These are phyloP conservation scores for Cacatua alba DNA, from an alignment of 2,113 vertebrate species.

Conservation along the genomic window DNA sequence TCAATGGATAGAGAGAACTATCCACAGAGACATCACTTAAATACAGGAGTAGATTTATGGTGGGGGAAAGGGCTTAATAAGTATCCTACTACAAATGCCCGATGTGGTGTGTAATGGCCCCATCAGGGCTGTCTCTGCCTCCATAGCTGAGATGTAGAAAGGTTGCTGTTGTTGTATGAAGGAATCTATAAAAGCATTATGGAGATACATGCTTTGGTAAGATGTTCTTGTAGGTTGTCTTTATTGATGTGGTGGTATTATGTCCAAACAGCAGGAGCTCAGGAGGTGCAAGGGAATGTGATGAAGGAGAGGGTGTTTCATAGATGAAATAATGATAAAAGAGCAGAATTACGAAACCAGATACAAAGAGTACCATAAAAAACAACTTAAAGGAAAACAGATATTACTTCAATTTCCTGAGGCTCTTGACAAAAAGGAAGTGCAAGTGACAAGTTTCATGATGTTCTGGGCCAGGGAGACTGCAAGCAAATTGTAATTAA, in stretches of 20 bases:
- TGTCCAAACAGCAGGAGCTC: neutral
- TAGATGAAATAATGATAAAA: neutral
- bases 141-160: neutral
- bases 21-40: neutral
- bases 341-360: neutral
- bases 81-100: neutral
- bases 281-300: neutral
- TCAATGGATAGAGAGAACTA: neutral
- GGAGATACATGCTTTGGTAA: neutral
- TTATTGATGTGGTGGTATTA: neutral
- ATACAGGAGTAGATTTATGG: neutral
- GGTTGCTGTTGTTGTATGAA: neutral
- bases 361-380: neutral
- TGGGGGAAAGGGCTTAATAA: neutral
- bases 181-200: neutral
- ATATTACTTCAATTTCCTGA: neutral
- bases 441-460: neutral
- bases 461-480: neutral
- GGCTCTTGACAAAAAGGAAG: neutral
- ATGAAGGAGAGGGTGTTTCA: neutral
- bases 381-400: neutral
- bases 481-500: neutral
- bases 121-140: neutral
- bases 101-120: too few species aligned
- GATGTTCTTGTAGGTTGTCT: neutral